Conservation (phyloP, 2,888 invertebrate species). For the Nomada goodeniana region DNA sequence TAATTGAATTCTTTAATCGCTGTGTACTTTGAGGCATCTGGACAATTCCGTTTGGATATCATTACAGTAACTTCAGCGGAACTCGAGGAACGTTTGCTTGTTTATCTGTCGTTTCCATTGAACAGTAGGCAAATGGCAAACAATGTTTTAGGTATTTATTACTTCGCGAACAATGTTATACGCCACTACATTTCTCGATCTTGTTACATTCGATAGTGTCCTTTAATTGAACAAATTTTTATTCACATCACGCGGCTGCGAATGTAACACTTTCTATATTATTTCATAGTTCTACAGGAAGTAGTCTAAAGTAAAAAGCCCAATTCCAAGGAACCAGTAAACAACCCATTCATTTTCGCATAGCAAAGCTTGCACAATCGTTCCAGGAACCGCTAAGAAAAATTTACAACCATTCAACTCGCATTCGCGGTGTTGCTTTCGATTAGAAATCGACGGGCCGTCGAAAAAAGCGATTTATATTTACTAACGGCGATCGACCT, state of each 20-base stretch:
- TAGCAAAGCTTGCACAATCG: background rate
- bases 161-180: too few relatives aligned
- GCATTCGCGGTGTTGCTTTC: background rate
- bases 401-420: background rate
- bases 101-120: background rate
- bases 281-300: too few relatives aligned
- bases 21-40: background rate
- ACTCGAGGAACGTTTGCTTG: background rate
- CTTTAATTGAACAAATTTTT: too few relatives aligned
- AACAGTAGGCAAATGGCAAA: background rate
- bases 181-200: too few relatives aligned
- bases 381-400: background rate
- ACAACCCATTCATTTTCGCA: background rate
- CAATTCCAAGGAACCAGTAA: background rate
- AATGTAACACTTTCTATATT: too few relatives aligned
- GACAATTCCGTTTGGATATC: background rate
- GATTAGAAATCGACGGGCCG: background rate
- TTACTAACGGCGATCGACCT: background rate
- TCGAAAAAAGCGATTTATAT: background rate
- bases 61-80: background rate
- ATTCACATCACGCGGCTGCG: too few relatives aligned
- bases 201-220: too few relatives aligned
- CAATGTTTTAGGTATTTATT: too few relatives aligned
- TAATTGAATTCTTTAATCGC: slow-evolving; percentile 27
- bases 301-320: too few relatives aligned